These are phyloP conservation scores for Archaeoteleia sp. DNA, from an alignment of 2,888 invertebrate species.

Conservation along the genomic window DNA sequence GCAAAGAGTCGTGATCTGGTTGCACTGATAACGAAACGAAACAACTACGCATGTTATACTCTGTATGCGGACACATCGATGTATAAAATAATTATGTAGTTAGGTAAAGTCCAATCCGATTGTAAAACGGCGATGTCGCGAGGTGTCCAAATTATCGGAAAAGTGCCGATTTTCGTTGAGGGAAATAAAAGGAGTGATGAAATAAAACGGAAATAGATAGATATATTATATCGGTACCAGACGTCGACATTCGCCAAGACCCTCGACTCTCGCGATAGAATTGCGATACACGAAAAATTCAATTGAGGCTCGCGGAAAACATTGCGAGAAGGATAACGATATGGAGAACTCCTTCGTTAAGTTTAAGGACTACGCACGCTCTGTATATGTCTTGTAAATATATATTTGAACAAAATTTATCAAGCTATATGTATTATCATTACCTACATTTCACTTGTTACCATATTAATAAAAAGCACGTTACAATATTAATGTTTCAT, in stretches of 20 bases:
- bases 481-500: constrained; percentile 52
- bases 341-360: constrained; percentile 58
- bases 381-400: constrained; percentile 74
- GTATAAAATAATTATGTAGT: constrained; percentile 60
- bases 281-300: constrained; percentile 32
- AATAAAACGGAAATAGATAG: not conserved
- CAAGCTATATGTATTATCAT: constrained; percentile 51
- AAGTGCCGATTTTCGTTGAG: constrained; percentile 11
- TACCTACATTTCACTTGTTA: constrained; percentile 55
- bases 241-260: constrained; percentile 24
- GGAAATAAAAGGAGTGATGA: not conserved
- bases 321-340: constrained; percentile 51
- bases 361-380: constrained; percentile 63
- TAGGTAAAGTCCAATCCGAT: constrained; percentile 48
- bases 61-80: constrained; percentile 62
- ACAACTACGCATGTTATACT: constrained; percentile 56
- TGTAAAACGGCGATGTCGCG: constrained; percentile 19
- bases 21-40: constrained; percentile 33
- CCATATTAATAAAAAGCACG: constrained; percentile 54
- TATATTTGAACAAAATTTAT: constrained; percentile 67
- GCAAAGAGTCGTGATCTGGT: constrained; percentile 25
- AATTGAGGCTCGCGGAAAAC: constrained; percentile 53
- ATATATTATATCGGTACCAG: not conserved
- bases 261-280: constrained; percentile 48
- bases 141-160: not conserved